Conservation (phyloP, 2,888 invertebrate genomes). For the Lithosia quadra region DNA sequence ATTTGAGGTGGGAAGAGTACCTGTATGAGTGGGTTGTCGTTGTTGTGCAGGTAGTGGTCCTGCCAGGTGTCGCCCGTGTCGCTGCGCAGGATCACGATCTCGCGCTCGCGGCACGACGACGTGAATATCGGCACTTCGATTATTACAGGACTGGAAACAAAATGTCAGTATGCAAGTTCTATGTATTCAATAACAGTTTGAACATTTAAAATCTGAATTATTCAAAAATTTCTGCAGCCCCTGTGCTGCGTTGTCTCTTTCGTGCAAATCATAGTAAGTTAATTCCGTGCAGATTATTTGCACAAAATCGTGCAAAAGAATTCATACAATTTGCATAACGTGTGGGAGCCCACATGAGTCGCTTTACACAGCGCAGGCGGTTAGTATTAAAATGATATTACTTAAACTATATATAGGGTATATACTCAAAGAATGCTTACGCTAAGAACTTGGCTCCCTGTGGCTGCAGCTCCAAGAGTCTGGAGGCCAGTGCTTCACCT, state of each 20-base stretch:
- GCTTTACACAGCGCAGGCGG: too few relatives aligned
- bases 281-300: too few relatives aligned
- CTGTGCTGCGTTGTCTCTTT: too few relatives aligned
- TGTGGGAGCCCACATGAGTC: too few relatives aligned
- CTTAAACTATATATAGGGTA: too few relatives aligned
- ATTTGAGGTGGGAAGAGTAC: slow-evolving; percentile 54
- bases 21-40: slow-evolving; percentile 87
- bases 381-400: too few relatives aligned
- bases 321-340: too few relatives aligned
- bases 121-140: slow-evolving; percentile 99
- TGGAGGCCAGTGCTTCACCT: slow-evolving; percentile 98
- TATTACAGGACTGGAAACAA: slow-evolving; percentile 92
- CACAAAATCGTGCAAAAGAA: too few relatives aligned
- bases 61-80: slow-evolving; percentile 99
- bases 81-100: slow-evolving; percentile 97
- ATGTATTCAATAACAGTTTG: too few relatives aligned
- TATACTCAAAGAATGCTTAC: slow-evolving; percentile 80
- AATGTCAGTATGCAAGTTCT: not conserved
- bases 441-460: slow-evolving; percentile 98
- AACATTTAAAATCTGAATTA: too few relatives aligned
- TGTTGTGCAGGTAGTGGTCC: slow-evolving; percentile 92
- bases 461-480: slow-evolving; percentile 98
- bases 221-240: too few relatives aligned
- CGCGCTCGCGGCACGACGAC: slow-evolving; percentile 97
- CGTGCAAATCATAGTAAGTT: too few relatives aligned